These are phyloP conservation scores for Orientallactaga sibirica DNA, from an alignment of 2,797 vertebrate species.

Conservation along the genomic window DNA sequence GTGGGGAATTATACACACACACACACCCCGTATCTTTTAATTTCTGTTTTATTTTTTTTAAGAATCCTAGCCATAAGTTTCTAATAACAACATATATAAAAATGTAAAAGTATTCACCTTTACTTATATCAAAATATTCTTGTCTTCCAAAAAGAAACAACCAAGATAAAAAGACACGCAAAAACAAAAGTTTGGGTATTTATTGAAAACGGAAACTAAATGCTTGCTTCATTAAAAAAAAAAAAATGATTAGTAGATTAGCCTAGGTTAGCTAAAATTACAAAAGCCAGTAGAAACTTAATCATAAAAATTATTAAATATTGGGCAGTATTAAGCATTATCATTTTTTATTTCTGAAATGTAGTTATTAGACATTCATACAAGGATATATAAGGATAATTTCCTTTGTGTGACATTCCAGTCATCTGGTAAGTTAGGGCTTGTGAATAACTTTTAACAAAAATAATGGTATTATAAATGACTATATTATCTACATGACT, in stretches of 20 bases:
- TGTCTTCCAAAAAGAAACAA: slow-evolving; percentile 39
- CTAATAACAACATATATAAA: slow-evolving; percentile 35
- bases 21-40: slow-evolving; percentile 32
- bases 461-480: slow-evolving; percentile 58
- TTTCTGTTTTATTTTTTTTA: slow-evolving; percentile 13
- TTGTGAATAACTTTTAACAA: slow-evolving; percentile 69
- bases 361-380: slow-evolving; percentile 66
- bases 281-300: slow-evolving; percentile 74
- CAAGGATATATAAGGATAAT: slow-evolving; percentile 57
- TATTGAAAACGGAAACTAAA: slow-evolving; percentile 65
- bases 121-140: slow-evolving; percentile 54
- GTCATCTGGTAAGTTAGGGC: slow-evolving; percentile 72
- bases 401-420: slow-evolving; percentile 54
- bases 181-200: background rate
- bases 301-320: slow-evolving; percentile 67
- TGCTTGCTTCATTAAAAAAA: slow-evolving; percentile 57
- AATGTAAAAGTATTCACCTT: slow-evolving; percentile 62
- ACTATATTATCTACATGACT: slow-evolving; percentile 52
- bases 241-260: slow-evolving; percentile 65
- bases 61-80: slow-evolving; percentile 24
- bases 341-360: slow-evolving; percentile 65
- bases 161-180: background rate
- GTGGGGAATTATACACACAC: slow-evolving; percentile 8
- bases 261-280: slow-evolving; percentile 67
- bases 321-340: slow-evolving; percentile 46